phyloP scores from a whole-genome alignment of 1,140 invertebrate genomes.

The Sogatella furcifera region DNA sequence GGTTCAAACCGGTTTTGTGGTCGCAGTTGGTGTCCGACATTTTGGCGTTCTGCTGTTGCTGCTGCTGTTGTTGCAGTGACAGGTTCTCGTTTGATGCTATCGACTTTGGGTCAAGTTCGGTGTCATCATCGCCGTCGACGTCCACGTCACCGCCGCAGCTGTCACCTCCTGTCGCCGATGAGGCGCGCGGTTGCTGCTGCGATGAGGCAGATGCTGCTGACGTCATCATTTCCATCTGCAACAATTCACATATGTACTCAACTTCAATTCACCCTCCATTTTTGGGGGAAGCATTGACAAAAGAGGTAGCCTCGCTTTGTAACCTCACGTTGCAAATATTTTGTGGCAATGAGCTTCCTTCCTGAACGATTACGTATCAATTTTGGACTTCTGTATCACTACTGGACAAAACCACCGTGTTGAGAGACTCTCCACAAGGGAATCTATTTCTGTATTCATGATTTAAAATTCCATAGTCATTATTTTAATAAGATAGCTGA shows the following conservation, averaged over 20 bases:
- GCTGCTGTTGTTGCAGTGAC: conserved; percentile 14
- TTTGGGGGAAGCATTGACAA: background rate
- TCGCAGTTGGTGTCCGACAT: conserved; percentile 15
- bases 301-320: too few species aligned
- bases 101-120: conserved; percentile 14
- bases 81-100: conserved; percentile 19
- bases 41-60: conserved; percentile 1
- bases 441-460: too few species aligned
- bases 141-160: conserved; percentile 10
- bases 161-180: background rate
- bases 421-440: too few species aligned
- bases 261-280: conserved; percentile 11
- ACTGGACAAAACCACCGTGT: too few species aligned
- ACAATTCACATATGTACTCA: background rate
- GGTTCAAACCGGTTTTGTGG: conserved; percentile 15
- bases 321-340: too few species aligned
- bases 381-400: too few species aligned
- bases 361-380: too few species aligned
- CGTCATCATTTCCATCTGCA: background rate
- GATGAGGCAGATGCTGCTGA: background rate
- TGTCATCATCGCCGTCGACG: conserved; percentile 10
- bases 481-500: too few species aligned
- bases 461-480: too few species aligned
- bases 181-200: background rate
- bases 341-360: too few species aligned